Evolutionary conservation across 2,113 vertebrate genomes (phyloP), one percentile per base, ranked within the genome.

Genomic region (Hiodon alosoides): DNA sequence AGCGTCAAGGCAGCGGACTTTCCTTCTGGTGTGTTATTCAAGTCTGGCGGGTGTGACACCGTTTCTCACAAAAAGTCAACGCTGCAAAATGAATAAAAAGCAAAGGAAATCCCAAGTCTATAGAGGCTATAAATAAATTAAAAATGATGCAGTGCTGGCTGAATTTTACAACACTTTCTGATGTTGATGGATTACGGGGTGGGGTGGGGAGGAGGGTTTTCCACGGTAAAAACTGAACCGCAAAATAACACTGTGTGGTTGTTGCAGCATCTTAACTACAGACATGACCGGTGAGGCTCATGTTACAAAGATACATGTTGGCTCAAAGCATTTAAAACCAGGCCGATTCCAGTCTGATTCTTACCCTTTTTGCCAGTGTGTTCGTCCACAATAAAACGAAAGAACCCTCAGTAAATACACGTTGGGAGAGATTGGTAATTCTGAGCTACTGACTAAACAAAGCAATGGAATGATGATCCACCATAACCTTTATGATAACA

Each of bases 161-260:
- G 57, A 71, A 59, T 71, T 60, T 71, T 57, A 71, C 54, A 71
- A 17, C 54, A 71, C 46, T 7, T 31, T 47, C 70, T 48, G 13
- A 50, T 8, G 55, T 14, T 71, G 70, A 71, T 71, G 70, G 55
- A 71, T 71, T 60, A 10, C 70, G 7, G 57, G 4, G 31, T 13
- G 57, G 46, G 55, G 31, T 31, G 31, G 31, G 31, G 31, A 31
- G 46, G 47, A 71, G 60, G 50, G 47, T 53, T 16, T 69, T 69
- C 50, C 67, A 69, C 47, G 4, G 69, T 53, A 57, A 31, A 55
- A 70, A 57, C 52, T 55, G 14, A 47, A 48, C 57, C 57, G n/a
- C 31, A 59, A 13, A 60, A 48, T 46, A 16, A 54, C 11, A 58
- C 17, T 48, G 48, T 59, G 13, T 71, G 31, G 10, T 13, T 59